Conservation (phyloP, 2,888 invertebrate genomes). For the Helleia helle region DNA sequence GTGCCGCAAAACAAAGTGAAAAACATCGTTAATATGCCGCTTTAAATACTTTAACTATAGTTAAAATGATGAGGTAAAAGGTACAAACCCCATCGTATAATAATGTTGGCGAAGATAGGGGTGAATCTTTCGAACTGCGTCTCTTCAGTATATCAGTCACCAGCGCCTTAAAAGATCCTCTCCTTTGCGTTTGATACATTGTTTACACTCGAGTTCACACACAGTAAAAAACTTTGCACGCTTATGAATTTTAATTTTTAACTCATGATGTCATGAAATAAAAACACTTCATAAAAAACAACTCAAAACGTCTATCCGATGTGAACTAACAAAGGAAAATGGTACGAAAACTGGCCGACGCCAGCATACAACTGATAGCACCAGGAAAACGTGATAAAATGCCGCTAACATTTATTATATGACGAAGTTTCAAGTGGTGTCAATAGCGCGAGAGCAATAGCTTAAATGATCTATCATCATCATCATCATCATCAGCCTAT, state of each 20-base stretch:
- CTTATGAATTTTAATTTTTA: background rate
- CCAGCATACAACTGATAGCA: constrained; percentile 30
- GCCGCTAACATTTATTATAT: constrained; percentile 14
- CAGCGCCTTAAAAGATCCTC: background rate
- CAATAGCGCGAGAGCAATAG: too few relatives aligned
- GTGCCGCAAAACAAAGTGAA: too few relatives aligned
- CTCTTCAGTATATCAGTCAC: background rate
- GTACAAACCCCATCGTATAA: too few relatives aligned
- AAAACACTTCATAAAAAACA: constrained; percentile 15
- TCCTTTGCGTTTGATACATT: background rate
- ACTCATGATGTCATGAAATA: constrained; percentile 3
- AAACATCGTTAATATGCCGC: too few relatives aligned
- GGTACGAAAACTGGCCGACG: constrained; percentile 33
- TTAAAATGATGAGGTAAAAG: too few relatives aligned
- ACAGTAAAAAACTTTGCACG: background rate
- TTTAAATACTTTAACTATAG: too few relatives aligned
- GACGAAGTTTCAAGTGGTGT: too few relatives aligned
- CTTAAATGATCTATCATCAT: too few relatives aligned
- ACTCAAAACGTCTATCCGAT: constrained; percentile 44
- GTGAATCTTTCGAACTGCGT: background rate
- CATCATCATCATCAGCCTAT: too few relatives aligned
- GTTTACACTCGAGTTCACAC: background rate
- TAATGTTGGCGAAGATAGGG: background rate
- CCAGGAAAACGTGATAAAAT: constrained; percentile 51
- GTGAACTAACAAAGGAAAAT: constrained; percentile 60